A percentile compares a stretch with the other conserved stretches of the same genome.
phyloP scores from a whole-genome alignment of 92 coral and sea anemone species.

The Porites lobata region DNA sequence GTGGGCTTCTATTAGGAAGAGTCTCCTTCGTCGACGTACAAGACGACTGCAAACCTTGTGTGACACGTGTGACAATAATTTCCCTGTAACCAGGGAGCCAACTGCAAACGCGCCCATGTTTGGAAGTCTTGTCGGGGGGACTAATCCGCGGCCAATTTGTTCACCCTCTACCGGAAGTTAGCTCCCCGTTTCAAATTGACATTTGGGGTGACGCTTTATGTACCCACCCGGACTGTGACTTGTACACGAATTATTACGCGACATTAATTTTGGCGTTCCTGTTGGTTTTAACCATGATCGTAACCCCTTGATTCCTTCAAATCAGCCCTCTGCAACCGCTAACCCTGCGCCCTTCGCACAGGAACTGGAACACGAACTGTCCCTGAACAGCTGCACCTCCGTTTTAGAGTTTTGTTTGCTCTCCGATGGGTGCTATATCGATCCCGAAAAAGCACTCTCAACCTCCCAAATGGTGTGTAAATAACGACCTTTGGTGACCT shows the following conservation, averaged over 20 bases:
- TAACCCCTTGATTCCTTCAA: background rate
- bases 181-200: constrained; percentile 19
- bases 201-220: constrained; percentile 9
- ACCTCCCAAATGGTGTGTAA: constrained; percentile 38
- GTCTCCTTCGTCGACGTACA: no score
- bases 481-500: constrained; percentile 46
- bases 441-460: constrained; percentile 45
- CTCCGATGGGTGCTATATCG: constrained; percentile 46
- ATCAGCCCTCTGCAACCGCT: constrained; percentile 14
- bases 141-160: constrained; percentile 30
- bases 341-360: constrained; percentile 1
- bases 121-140: constrained; percentile 45
- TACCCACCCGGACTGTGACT: constrained; percentile 43
- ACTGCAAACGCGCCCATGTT: constrained; percentile 23
- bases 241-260: background rate
- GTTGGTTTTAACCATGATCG: constrained; percentile 15
- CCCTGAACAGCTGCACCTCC: constrained; percentile 31
- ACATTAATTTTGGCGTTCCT: constrained; percentile 19
- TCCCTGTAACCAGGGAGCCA: background rate
- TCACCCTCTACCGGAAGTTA: background rate
- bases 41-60: no score
- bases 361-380: constrained; percentile 22
- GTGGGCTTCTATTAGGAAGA: no score
- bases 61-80: no score
- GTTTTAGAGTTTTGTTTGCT: constrained; percentile 35